A percentile compares a stretch with the other conserved stretches of the same genome.
Conservation (phyloP, 2,888 invertebrate genomes). For the Aethes cnicana region DNA sequence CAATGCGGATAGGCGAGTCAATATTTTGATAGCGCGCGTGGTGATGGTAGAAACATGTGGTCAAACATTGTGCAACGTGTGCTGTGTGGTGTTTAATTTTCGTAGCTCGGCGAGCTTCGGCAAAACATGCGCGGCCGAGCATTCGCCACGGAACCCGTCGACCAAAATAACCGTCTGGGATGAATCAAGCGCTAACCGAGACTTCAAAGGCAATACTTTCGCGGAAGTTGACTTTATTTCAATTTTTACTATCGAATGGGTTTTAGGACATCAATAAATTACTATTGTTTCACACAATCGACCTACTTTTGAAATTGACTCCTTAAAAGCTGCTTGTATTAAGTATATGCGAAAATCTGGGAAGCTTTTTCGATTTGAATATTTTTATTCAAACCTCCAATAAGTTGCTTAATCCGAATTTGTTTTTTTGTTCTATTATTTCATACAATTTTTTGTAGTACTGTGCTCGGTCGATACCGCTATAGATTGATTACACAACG, state of each 20-base stretch:
- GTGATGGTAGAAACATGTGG: slow-evolving; percentile 73
- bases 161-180: slow-evolving; percentile 62
- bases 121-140: slow-evolving; percentile 61
- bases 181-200: slow-evolving; percentile 72
- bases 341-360: too few species aligned
- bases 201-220: slow-evolving; percentile 71
- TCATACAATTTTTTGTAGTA: too few species aligned
- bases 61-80: slow-evolving; percentile 76
- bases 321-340: not conserved
- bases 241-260: slow-evolving; percentile 29
- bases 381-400: too few species aligned
- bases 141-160: slow-evolving; percentile 55
- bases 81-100: slow-evolving; percentile 60
- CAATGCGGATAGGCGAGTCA: slow-evolving; percentile 75
- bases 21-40: slow-evolving; percentile 79
- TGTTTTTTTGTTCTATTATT: too few species aligned
- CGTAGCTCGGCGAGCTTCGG: slow-evolving; percentile 47
- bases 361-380: too few species aligned
- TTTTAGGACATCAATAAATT: slow-evolving; percentile 6
- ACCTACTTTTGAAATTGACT: not conserved
- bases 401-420: not conserved
- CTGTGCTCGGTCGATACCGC: too few species aligned
- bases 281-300: not conserved
- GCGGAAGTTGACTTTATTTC: slow-evolving; percentile 50
- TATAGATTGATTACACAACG: slow-evolving; percentile 37